Evolutionary conservation across 2,797 vertebrate species (phyloP).

Genomic region (Limnodromus scolopaceus): DNA sequence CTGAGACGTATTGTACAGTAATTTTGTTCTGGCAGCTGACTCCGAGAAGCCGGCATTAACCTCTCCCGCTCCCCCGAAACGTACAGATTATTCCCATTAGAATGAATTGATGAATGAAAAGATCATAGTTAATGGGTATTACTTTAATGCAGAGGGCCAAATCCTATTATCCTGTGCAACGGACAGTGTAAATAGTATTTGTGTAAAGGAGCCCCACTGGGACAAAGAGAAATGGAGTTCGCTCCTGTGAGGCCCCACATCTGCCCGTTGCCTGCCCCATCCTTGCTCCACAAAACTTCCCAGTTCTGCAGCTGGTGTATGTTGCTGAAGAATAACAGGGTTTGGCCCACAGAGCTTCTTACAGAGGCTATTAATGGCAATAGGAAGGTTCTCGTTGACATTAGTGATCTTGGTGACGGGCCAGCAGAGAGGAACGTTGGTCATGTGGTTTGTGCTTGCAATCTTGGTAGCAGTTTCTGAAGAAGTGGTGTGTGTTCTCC

Average conservation of each 20-base stretch:
- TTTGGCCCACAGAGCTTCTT: not conserved
- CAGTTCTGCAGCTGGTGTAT: not conserved
- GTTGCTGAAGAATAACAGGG: not conserved
- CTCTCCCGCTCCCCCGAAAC: slow-evolving; percentile 10
- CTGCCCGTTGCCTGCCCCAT: fast-evolving
- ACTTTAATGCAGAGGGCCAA: slow-evolving; percentile 43
- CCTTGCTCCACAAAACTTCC: not conserved
- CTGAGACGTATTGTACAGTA: slow-evolving; percentile 1
- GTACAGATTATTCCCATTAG: slow-evolving; percentile 49
- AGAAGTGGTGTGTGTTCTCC: not conserved
- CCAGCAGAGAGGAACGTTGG: not conserved
- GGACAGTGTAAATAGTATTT: slow-evolving; percentile 4
- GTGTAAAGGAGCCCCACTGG: not conserved
- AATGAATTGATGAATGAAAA: slow-evolving; percentile 60
- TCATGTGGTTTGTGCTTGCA: fast-evolving
- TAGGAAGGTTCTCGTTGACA: not conserved
- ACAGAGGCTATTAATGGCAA: not conserved
- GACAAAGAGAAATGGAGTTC: not conserved
- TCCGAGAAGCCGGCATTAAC: not conserved
- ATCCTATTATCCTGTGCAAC: slow-evolving; percentile 51
- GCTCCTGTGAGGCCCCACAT: not conserved
- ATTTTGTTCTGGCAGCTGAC: slow-evolving; percentile 34
- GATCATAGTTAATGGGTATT: slow-evolving; percentile 64
- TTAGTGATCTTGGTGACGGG: not conserved
- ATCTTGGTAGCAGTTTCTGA: not conserved